Evolutionary conservation across 2,797 vertebrate genomes (phyloP), one percentile per base, ranked within the genome.

Genomic region (Eptatretus atami): DNA sequence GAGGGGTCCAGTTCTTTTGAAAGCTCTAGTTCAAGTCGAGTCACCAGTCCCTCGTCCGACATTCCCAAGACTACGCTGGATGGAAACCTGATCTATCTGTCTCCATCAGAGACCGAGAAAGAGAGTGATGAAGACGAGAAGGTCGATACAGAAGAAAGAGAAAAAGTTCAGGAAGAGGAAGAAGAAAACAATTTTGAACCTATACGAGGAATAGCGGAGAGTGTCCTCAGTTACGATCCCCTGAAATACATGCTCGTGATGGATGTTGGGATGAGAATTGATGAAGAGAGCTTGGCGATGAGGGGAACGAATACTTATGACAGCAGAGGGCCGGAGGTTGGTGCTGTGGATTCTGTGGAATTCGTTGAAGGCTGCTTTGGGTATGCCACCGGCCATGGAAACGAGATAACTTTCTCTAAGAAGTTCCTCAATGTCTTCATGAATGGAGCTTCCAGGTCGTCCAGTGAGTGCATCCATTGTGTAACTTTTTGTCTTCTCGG

Each of bases 341-440:
- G 67, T 2, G 77, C 73, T 1, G 73, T 81, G 68, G 75, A 78
- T 1, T 67, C 77, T 9, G 76, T 75, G 1, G 69, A 71, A 67
- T 74, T 76, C 52, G 76, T 78, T 2, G 64, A 75, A 31, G 71
- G 77, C 69, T 79, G 78, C 72, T 85, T 80, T 65, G 80, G 80
- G 0, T 83, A 83, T 71, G 85, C 84, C 69, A 95, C 86, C 1
- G 88, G 87, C 1, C 87, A 84, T 0, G 90, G 93, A 69, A 84
- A 86, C 0, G 88, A 94, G 70, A 76, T 95, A 65, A 86, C 84
- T 11, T 98, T 98, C 75, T 95, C 92, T 69, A 96, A 88, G 76
- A 98, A 98, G 73, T 98, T 98, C 72, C 85, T 98, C 69, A 98
- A 98, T 0, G 86, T 96, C 68, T 98, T 98, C 1, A 87, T 98